Evolutionary conservation across 2,888 invertebrate species (phyloP).

Genomic region (Phorcus lineatus): DNA sequence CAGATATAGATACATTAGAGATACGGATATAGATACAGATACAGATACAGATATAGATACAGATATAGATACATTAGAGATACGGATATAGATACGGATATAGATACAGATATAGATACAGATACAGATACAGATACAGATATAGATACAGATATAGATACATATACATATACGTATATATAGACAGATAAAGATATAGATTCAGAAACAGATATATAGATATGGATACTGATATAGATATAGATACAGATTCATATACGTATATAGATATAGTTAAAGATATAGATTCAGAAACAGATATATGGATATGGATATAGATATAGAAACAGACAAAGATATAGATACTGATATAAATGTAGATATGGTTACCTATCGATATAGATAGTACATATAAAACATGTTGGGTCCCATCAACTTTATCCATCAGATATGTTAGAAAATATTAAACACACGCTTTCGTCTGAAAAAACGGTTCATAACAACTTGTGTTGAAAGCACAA

Average conservation of each 20-base stretch:
- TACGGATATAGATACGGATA: background rate
- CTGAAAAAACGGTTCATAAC: too few relatives aligned
- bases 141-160: background rate
- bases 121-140: background rate
- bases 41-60: background rate
- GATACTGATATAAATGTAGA: background rate
- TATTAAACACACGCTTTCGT: too few relatives aligned
- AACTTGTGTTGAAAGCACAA: too few relatives aligned
- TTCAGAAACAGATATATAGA: background rate
- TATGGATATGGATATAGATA: background rate
- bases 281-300: background rate
- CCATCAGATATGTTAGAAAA: too few relatives aligned
- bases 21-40: too few relatives aligned
- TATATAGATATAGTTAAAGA: background rate
- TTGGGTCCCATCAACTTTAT: too few relatives aligned
- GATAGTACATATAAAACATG: too few relatives aligned
- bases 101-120: background rate
- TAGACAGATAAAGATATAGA: background rate
- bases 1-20: too few relatives aligned
- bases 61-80: background rate
- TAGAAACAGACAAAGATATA: background rate
- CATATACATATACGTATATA: background rate
- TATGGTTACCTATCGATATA: background rate
- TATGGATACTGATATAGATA: background rate
- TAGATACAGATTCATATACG: background rate